Evolutionary conservation across 2,113 vertebrate species (phyloP).

Genomic region (Rissa tridactyla): DNA sequence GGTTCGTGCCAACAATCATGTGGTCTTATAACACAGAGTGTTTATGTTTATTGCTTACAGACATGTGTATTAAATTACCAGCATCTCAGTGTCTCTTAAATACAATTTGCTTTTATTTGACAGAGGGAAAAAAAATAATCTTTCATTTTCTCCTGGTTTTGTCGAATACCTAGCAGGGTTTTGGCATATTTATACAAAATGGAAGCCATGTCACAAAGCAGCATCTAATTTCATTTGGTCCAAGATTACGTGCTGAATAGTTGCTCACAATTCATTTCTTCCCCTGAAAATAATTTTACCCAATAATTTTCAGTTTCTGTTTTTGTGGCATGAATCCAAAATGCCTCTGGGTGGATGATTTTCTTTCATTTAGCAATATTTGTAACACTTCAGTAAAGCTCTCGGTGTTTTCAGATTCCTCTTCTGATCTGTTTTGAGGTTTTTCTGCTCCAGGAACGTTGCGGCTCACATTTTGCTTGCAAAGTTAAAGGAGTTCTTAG

Average conservation of each 20-base stretch:
- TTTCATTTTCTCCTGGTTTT: neutral
- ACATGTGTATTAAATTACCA: neutral
- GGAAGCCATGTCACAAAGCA: neutral
- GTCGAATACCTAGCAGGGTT: neutral
- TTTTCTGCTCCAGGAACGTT: neutral
- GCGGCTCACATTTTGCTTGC: neutral
- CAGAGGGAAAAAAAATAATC: neutral
- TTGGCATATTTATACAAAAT: neutral
- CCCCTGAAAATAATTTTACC: neutral
- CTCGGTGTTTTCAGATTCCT: neutral
- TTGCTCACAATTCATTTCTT: neutral
- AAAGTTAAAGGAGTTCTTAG: neutral
- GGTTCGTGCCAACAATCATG: neutral
- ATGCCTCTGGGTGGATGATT: neutral
- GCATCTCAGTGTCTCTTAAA: neutral
- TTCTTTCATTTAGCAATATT: neutral
- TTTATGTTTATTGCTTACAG: conserved; percentile 2
- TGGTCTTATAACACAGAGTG: neutral
- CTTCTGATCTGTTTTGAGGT: neutral
- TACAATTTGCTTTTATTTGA: neutral
- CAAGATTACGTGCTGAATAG: neutral
- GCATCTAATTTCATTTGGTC: neutral
- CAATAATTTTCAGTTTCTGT: neutral
- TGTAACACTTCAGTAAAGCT: neutral
- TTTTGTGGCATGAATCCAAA: neutral